phyloP scores from a whole-genome alignment of 2,888 invertebrate genomes.

The Heliconius ismenius region DNA sequence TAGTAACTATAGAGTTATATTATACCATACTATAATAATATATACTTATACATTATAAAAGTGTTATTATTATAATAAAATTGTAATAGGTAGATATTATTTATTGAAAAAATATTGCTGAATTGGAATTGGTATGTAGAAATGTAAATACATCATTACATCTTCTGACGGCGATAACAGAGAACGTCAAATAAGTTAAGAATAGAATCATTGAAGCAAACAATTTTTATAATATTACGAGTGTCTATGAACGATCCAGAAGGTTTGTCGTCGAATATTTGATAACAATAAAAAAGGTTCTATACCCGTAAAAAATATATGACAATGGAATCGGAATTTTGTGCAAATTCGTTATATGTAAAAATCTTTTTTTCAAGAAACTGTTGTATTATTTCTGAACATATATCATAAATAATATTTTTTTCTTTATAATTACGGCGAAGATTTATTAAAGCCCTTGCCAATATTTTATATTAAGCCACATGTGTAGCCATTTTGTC shows the following conservation, averaged over 20 bases:
- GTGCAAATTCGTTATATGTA: neutral
- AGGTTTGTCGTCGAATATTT: neutral
- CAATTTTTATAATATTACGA: neutral
- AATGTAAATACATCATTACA: too few relatives aligned
- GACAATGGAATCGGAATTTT: neutral
- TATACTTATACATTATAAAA: neutral
- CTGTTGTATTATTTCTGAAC: too few relatives aligned
- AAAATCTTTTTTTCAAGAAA: too few relatives aligned
- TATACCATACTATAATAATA: too few relatives aligned
- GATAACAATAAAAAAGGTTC: neutral
- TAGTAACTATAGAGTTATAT: too few relatives aligned
- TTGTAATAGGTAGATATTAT: neutral
- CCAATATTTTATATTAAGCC: too few relatives aligned
- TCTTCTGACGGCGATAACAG: neutral
- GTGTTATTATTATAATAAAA: neutral
- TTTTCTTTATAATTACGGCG: neutral
- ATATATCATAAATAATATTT: too few relatives aligned
- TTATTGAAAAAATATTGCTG: neutral
- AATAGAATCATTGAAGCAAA: constrained; percentile 12
- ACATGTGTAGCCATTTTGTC: too few relatives aligned
- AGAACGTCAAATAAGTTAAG: neutral
- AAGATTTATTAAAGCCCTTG: neutral
- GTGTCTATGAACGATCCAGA: constrained; percentile 8
- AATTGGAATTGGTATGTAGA: neutral
- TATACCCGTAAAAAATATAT: constrained; percentile 2